Percentiles rank a stretch among this genome's conserved stretches.
Conservation (phyloP, 2,113 vertebrate genomes). For the Pan paniscus region DNA sequence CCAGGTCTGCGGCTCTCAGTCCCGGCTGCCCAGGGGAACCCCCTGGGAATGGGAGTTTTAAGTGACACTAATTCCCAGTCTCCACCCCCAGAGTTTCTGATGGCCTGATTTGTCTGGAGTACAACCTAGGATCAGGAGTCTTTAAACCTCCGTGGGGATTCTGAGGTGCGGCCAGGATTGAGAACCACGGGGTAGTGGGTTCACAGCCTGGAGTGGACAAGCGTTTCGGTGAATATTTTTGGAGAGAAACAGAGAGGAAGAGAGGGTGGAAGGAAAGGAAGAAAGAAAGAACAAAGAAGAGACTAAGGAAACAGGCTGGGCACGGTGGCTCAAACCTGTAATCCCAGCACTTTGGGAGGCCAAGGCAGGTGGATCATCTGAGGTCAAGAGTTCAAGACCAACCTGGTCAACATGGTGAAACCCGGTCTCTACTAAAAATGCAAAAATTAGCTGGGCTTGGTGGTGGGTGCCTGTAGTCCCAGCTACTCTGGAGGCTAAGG, state of each 20-base stretch:
- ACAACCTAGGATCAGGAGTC: neutral
- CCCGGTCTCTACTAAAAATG: too few species aligned
- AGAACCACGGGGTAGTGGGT: neutral
- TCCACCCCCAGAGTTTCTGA: neutral
- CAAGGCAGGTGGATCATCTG: too few species aligned
- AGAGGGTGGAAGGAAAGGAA: too few species aligned
- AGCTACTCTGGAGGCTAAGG: too few species aligned
- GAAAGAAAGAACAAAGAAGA: neutral
- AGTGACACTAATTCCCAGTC: accelerated
- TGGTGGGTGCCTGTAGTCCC: too few species aligned
- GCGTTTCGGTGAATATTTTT: accelerated
- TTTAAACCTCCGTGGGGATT: neutral
- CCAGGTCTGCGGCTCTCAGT: too few species aligned
- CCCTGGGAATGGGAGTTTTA: neutral
- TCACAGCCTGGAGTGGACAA: accelerated
- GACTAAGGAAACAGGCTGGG: neutral
- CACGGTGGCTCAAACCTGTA: too few species aligned
- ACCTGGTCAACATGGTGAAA: too few species aligned
- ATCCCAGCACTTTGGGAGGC: too few species aligned
- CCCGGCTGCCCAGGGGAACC: neutral
- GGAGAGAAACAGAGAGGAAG: neutral
- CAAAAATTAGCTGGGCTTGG: too few species aligned
- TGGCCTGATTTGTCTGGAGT: neutral
- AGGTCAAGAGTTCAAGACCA: too few species aligned
- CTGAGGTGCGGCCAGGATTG: neutral